Conservation (phyloP, 2,797 vertebrate genomes). For the Sarcophilus harrisii region DNA sequence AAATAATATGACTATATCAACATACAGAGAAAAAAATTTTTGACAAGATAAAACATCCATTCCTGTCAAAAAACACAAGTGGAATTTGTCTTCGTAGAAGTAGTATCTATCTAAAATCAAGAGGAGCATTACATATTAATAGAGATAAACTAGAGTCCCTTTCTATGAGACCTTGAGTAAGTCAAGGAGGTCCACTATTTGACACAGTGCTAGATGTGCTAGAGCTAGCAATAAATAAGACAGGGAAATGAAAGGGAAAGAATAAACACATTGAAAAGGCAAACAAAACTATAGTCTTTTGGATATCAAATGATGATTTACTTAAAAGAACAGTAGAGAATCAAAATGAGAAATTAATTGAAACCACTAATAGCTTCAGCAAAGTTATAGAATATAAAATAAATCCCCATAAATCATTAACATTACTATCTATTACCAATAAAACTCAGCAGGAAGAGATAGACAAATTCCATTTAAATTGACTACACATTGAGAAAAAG, state of each 20-base stretch:
- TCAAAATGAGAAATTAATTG: neutral
- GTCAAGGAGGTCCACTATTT: neutral
- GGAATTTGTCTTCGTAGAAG: too few relatives aligned
- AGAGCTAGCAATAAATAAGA: neutral
- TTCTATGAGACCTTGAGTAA: too few relatives aligned
- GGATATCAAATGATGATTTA: neutral
- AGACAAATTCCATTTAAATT: neutral
- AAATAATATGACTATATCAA: neutral
- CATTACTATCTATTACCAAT: too few relatives aligned
- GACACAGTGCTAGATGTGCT: neutral
- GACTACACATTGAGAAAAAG: neutral
- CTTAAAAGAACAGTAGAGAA: neutral
- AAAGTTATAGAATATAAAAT: neutral
- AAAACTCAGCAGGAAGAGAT: neutral
- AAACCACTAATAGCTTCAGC: neutral
- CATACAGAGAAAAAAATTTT: neutral
- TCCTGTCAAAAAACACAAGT: neutral
- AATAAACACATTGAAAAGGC: neutral
- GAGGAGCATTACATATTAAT: neutral
- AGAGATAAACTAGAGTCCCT: too few relatives aligned
- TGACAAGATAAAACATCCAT: neutral
- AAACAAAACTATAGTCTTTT: neutral
- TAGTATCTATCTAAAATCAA: neutral
- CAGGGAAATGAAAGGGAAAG: neutral
- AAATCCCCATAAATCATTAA: neutral